Evolutionary conservation across 2,888 invertebrate species (phyloP).

Genomic region (Eupithecia centaureata): DNA sequence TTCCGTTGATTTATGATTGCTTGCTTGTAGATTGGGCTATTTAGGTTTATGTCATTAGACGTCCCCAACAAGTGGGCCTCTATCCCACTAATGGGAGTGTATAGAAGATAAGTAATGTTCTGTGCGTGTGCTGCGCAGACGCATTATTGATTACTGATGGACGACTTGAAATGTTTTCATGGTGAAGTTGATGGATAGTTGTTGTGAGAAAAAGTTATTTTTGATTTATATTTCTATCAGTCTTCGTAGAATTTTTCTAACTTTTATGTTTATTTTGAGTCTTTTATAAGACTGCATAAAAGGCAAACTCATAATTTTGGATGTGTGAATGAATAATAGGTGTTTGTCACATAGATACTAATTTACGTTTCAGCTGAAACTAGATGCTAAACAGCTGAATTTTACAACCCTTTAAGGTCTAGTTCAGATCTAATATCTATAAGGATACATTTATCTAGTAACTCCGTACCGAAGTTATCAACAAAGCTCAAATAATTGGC

Average conservation of each 20-base stretch:
- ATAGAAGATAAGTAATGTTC: conserved; percentile 68
- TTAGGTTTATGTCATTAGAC: conserved; percentile 55
- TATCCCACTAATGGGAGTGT: conserved; percentile 63
- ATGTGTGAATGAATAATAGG: background rate
- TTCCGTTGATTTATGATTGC: conserved; percentile 69
- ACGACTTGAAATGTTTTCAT: conserved; percentile 59
- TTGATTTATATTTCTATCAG: conserved; percentile 36
- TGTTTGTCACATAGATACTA: background rate
- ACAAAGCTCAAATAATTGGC: too few relatives aligned
- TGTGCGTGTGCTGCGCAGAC: conserved; percentile 56
- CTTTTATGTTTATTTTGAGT: background rate
- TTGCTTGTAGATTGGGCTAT: conserved; percentile 42
- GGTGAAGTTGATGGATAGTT: conserved; percentile 42
- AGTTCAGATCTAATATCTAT: background rate
- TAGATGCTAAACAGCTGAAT: too few relatives aligned
- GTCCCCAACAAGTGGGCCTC: conserved; percentile 64
- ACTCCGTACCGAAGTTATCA: too few relatives aligned
- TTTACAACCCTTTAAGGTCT: background rate
- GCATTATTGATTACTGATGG: conserved; percentile 69
- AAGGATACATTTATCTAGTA: too few relatives aligned
- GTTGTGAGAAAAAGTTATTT: conserved; percentile 37
- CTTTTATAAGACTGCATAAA: background rate
- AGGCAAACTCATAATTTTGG: background rate
- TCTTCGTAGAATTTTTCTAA: conserved; percentile 7
- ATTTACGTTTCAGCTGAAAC: too few relatives aligned